Conservation (phyloP, 2,888 invertebrate genomes). For the Siphonodentalium dalli region DNA sequence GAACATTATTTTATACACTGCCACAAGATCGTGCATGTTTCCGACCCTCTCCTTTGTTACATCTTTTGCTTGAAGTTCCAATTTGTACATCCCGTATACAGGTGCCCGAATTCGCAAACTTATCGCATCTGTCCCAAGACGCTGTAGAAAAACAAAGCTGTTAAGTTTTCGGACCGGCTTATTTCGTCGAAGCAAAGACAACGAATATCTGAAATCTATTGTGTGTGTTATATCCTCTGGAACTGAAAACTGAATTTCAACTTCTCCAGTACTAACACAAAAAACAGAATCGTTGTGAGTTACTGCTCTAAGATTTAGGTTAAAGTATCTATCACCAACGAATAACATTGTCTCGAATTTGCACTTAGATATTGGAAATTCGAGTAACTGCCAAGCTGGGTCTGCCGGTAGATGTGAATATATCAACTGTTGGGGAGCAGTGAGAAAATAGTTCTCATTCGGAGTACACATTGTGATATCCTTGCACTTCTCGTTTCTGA, state of each 20-base stretch:
- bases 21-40: constrained; percentile 46
- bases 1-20: constrained; percentile 43
- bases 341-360: constrained; percentile 53
- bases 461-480: constrained; percentile 38
- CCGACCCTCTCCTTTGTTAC: constrained; percentile 31
- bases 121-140: constrained; percentile 35
- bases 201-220: constrained; percentile 36
- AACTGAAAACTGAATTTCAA: constrained; percentile 31
- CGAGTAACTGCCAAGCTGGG: constrained; percentile 49
- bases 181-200: too few relatives aligned
- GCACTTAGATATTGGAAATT: constrained; percentile 34
- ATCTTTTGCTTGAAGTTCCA: constrained; percentile 55
- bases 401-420: constrained; percentile 49
- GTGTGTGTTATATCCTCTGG: constrained; percentile 27
- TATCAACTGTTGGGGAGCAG: constrained; percentile 52
- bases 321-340: constrained; percentile 54
- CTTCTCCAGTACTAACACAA: constrained; percentile 21
- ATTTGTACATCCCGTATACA: constrained; percentile 38
- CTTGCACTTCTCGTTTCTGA: constrained; percentile 15
- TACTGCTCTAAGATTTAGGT: constrained; percentile 40
- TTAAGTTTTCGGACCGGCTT: too few relatives aligned
- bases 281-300: neutral
- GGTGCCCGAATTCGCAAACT: constrained; percentile 39
- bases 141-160: constrained; percentile 41
- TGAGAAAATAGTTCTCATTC: constrained; percentile 59